Percentiles rank a stretch among this genome's conserved stretches.
These are phyloP conservation scores for Coregonus clupeaformis DNA, from an alignment of 2,113 vertebrate species.

Conservation along the genomic window DNA sequence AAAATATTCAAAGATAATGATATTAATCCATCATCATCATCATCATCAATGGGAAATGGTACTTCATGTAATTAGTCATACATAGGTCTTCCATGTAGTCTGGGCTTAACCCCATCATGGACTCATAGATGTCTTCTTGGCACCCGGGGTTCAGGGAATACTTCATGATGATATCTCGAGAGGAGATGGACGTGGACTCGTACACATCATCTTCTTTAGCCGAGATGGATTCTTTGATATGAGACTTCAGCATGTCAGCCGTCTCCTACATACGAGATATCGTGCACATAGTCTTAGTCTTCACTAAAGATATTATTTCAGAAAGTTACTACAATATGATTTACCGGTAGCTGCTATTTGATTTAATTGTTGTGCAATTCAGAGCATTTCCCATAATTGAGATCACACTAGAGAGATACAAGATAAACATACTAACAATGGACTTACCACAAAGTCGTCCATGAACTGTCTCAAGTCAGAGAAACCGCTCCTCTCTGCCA, in stretches of 20 bases:
- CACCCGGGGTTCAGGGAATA: conserved; percentile 81
- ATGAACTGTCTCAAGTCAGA: conserved; percentile 89
- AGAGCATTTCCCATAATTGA: no score
- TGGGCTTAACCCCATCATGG: conserved; percentile 83
- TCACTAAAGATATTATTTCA: background rate
- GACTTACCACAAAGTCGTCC: conserved; percentile 91
- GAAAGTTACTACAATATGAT: background rate
- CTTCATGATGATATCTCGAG: conserved; percentile 80
- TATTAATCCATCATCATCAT: background rate
- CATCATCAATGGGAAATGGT: background rate
- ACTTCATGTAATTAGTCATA: conserved; percentile 57
- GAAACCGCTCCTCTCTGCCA: conserved; percentile 91
- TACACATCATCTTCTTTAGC: conserved; percentile 77
- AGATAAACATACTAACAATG: no score
- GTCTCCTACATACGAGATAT: conserved; percentile 75
- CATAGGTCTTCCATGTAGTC: conserved; percentile 81
- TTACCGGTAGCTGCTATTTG: no score
- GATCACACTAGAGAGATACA: no score
- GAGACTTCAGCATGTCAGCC: conserved; percentile 79
- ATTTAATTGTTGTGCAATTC: no score
- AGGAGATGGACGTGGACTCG: conserved; percentile 79
- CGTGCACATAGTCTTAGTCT: background rate
- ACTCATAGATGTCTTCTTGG: conserved; percentile 90
- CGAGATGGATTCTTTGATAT: conserved; percentile 79
- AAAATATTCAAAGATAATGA: background rate